Evolutionary conservation across 2,113 vertebrate species (phyloP).

Genomic region (Anoura caudifer): DNA sequence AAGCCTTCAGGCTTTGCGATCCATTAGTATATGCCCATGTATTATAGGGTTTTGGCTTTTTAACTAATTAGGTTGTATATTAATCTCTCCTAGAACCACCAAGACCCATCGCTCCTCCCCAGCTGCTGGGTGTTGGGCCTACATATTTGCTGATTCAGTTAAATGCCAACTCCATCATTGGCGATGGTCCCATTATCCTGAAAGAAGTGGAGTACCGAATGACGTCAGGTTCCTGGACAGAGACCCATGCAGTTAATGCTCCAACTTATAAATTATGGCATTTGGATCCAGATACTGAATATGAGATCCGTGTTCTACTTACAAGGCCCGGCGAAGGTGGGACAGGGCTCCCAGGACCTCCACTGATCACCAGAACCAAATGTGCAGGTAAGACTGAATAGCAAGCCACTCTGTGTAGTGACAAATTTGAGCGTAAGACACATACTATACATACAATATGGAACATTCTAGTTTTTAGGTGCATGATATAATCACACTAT

Average conservation of each 20-base stretch:
- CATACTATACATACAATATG: accelerated
- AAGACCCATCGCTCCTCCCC: constrained; percentile 95
- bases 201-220: constrained; percentile 98
- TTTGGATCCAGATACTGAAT: constrained; percentile 97
- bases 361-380: constrained; percentile 96
- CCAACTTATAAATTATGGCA: constrained; percentile 98
- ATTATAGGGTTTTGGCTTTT: not conserved
- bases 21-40: not conserved
- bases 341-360: constrained; percentile 93
- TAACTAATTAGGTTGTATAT: not conserved
- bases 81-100: constrained; percentile 88
- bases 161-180: constrained; percentile 98
- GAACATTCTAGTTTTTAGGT: not conserved
- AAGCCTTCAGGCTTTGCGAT: not conserved
- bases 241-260: constrained; percentile 97
- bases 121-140: constrained; percentile 94
- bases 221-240: constrained; percentile 96
- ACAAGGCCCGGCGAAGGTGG: constrained; percentile 96
- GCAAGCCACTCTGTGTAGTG: not conserved
- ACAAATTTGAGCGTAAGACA: not conserved
- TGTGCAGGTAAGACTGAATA: constrained; percentile 89
- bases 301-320: constrained; percentile 95
- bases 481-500: not conserved
- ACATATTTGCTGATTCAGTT: constrained; percentile 97
- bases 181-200: constrained; percentile 96